These are phyloP conservation scores for Clytia hemisphaerica DNA, from an alignment of 30 jellyfish, hydroid and myxozoan species.

Conservation along the genomic window DNA sequence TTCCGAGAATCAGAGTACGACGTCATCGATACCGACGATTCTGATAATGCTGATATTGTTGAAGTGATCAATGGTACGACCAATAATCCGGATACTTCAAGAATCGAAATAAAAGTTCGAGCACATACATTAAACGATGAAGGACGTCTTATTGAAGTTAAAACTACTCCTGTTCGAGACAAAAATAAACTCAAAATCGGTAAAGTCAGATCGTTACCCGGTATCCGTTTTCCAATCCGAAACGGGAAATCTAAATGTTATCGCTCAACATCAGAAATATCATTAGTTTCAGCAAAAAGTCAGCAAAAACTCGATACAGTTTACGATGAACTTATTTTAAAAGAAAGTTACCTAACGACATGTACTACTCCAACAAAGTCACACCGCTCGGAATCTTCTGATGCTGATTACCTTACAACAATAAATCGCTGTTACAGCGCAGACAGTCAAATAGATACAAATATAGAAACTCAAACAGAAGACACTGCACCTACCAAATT, in stretches of 20 bases:
- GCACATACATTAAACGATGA: slow-evolving; percentile 12
- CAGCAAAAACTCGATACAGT: too few species aligned
- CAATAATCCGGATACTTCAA: not conserved
- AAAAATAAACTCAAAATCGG: slow-evolving; percentile 25
- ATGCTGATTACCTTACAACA: slow-evolving; percentile 34
- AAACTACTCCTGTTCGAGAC: not conserved
- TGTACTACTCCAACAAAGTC: not conserved
- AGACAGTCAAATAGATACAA: slow-evolving; percentile 30
- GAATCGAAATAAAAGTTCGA: slow-evolving; percentile 14
- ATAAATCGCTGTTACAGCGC: slow-evolving; percentile 12
- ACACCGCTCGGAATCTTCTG: slow-evolving; percentile 12
- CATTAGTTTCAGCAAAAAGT: too few species aligned
- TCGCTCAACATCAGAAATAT: too few species aligned
- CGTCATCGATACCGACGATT: slow-evolving; percentile 79
- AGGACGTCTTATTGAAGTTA: not conserved
- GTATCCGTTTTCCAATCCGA: slow-evolving; percentile 28
- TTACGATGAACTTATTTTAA: too few species aligned
- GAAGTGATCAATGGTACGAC: not conserved
- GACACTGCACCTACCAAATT: slow-evolving; percentile 29
- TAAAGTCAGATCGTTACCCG: slow-evolving; percentile 37
- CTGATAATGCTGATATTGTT: not conserved
- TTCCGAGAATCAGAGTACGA: slow-evolving; percentile 95
- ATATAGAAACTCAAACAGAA: slow-evolving; percentile 21
- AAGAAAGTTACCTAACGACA: not conserved
- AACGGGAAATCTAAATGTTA: not conserved